Evolutionary conservation across 2,113 vertebrate genomes (phyloP).

Genomic region (Cheirogaleus medius): DNA sequence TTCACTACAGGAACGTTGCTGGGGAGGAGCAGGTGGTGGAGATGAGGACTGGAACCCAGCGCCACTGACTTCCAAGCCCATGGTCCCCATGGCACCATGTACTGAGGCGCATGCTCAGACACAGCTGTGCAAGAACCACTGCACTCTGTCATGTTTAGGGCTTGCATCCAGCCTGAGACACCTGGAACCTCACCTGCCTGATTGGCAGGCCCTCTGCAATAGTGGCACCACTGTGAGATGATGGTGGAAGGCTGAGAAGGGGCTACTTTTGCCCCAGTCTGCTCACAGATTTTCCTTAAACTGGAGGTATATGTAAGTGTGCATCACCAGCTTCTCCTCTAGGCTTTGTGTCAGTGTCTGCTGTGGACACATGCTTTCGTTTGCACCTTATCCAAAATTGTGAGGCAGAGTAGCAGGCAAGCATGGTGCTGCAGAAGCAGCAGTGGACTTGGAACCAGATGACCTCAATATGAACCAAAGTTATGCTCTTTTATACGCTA

Average conservation of each 20-base stretch:
- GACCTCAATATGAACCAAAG: background rate
- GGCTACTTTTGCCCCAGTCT: background rate
- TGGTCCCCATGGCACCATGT: rapidly evolving
- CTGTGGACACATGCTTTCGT: background rate
- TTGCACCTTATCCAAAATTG: background rate
- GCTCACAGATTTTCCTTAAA: no score
- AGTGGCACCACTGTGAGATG: no score
- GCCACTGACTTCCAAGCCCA: background rate
- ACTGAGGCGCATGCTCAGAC: background rate
- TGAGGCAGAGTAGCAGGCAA: background rate
- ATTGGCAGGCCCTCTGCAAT: background rate
- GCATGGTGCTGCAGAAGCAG: background rate
- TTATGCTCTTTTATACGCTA: background rate
- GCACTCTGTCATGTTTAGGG: background rate
- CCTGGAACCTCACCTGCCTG: background rate
- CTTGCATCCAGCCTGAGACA: background rate
- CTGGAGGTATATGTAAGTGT: rapidly evolving
- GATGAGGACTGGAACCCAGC: background rate
- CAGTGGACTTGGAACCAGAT: background rate
- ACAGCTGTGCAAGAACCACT: background rate
- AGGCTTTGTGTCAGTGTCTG: background rate
- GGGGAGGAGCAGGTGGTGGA: rapidly evolving
- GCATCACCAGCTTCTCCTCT: background rate
- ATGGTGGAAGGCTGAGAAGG: background rate
- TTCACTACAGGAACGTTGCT: background rate